Evolutionary conservation across 2,113 vertebrate species (phyloP).

Genomic region (Tachycineta bicolor): DNA sequence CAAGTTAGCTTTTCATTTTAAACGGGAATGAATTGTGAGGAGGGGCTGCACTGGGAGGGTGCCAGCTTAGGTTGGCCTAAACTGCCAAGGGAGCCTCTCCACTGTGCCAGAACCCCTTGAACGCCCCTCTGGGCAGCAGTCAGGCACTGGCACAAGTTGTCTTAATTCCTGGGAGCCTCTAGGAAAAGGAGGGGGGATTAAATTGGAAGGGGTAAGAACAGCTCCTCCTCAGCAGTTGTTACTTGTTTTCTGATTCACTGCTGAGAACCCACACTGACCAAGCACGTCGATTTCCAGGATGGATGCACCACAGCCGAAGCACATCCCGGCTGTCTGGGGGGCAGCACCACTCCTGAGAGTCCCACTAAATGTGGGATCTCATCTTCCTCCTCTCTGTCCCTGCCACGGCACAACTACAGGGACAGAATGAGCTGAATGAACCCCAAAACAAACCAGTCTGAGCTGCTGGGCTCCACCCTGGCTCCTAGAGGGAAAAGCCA

Average conservation of each 20-base stretch:
- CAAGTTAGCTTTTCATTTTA: not conserved
- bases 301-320: not conserved
- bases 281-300: not conserved
- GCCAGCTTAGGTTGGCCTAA: not conserved
- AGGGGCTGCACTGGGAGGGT: not conserved
- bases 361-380: not conserved
- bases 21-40: not conserved
- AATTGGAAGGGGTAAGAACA: not conserved
- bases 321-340: not conserved
- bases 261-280: not conserved
- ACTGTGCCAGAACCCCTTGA: not conserved
- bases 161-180: not conserved
- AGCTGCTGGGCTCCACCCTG: not conserved
- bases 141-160: not conserved
- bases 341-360: not conserved
- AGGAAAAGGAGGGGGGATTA: not conserved
- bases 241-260: not conserved
- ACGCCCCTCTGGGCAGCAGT: not conserved
- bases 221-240: not conserved
- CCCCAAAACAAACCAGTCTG: not conserved
- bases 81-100: not conserved
- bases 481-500: not conserved
- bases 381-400: not conserved
- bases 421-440: not conserved
- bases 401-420: not conserved